phyloP scores from a whole-genome alignment of 2,888 invertebrate species.

The Orgyia antiqua region DNA sequence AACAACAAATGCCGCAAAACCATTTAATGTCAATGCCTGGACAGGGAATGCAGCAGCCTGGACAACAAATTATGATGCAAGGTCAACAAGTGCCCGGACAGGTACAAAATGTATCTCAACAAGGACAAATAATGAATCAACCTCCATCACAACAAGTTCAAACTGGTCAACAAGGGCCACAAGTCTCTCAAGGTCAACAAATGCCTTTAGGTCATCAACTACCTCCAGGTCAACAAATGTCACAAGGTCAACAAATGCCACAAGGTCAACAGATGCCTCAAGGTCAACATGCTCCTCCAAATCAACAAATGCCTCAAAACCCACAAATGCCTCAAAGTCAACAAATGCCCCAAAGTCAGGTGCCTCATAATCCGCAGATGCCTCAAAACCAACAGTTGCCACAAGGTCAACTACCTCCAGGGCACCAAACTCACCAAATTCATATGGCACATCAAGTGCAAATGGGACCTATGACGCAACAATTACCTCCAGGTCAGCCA shows the following conservation, averaged over 20 bases:
- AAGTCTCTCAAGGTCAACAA: slow-evolving; percentile 16
- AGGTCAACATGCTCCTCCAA: slow-evolving; percentile 25
- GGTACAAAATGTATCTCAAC: slow-evolving; percentile 33
- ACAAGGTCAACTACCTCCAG: slow-evolving; percentile 16
- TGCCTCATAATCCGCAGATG: slow-evolving; percentile 18
- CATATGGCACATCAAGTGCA: slow-evolving; percentile 26
- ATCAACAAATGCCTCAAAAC: slow-evolving; percentile 30
- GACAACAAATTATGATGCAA: slow-evolving; percentile 29
- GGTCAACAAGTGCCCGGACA: slow-evolving; percentile 28
- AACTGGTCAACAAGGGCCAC: slow-evolving; percentile 19
- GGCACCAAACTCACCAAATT: slow-evolving; percentile 22
- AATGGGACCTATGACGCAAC: slow-evolving; percentile 25
- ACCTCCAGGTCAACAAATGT: slow-evolving; percentile 27
- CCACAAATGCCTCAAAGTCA: slow-evolving; percentile 33
- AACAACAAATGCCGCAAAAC: too few relatives aligned
- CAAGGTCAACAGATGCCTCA: slow-evolving; percentile 22
- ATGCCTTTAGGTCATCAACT: slow-evolving; percentile 29
- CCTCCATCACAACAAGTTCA: slow-evolving; percentile 18
- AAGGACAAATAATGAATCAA: slow-evolving; percentile 38
- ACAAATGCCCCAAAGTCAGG: slow-evolving; percentile 25
- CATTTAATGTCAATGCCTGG: slow-evolving; percentile 12
- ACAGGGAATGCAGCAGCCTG: slow-evolving; percentile 31
- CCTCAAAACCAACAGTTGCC: slow-evolving; percentile 7
- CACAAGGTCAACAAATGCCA: slow-evolving; percentile 27
- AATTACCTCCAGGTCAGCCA: slow-evolving; percentile 22